Conservation (phyloP, 2,888 invertebrate species). For the Ennomos erosarius region DNA sequence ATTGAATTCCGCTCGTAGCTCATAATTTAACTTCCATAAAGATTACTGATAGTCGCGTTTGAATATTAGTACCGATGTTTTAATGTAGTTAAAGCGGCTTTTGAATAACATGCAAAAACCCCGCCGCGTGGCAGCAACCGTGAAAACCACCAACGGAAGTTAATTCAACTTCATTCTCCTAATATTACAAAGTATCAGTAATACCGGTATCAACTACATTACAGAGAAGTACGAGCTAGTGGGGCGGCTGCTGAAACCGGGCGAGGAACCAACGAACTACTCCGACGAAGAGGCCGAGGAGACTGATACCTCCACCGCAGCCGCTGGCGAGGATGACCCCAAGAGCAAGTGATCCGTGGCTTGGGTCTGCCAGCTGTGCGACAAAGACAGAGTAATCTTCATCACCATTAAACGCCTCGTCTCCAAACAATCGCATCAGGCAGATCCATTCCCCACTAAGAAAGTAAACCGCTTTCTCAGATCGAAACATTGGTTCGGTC, state of each 20-base stretch:
- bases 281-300: conserved; percentile 93
- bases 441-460: background rate
- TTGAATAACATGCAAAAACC: too few relatives aligned
- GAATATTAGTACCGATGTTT: too few relatives aligned
- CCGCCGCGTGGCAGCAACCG: too few relatives aligned
- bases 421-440: background rate
- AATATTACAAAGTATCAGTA: too few relatives aligned
- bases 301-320: conserved; percentile 65
- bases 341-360: conserved; percentile 60
- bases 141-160: too few relatives aligned
- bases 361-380: conserved; percentile 18
- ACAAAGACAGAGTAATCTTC: background rate
- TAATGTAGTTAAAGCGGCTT: too few relatives aligned
- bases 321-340: conserved; percentile 62
- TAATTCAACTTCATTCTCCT: too few relatives aligned
- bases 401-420: background rate
- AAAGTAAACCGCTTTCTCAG: background rate
- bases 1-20: too few relatives aligned
- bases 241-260: conserved; percentile 95
- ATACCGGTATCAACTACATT: conserved; percentile 47
- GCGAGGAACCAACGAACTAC: conserved; percentile 95
- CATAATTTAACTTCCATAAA: too few relatives aligned
- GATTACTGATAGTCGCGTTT: too few relatives aligned
- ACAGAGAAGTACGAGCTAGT: conserved; percentile 97
- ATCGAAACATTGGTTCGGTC: background rate